A percentile compares a stretch with the other conserved stretches of the same genome.
Evolutionary conservation across 2,888 invertebrate genomes (phyloP).

Genomic region (Tetragonula carbonaria): DNA sequence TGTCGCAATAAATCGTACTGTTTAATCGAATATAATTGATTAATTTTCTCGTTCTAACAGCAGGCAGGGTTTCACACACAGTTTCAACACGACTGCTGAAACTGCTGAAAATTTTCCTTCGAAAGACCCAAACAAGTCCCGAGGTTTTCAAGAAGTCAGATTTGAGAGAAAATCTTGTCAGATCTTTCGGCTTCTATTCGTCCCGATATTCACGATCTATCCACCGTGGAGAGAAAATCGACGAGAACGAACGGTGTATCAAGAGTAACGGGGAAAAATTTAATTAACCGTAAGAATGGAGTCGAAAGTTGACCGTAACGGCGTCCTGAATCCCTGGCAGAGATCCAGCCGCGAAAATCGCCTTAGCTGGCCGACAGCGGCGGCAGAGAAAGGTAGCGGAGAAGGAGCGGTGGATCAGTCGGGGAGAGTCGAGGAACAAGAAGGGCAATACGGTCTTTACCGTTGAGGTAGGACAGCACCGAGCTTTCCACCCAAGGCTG

Average conservation of each 20-base stretch:
- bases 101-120: no score
- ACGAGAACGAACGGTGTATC: conserved; percentile 9
- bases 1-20: no score
- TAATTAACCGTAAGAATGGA: conserved; percentile 59
- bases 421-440: not conserved
- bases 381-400: conserved; percentile 35
- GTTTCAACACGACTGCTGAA: no score
- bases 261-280: conserved; percentile 39
- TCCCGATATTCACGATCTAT: not conserved
- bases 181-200: not conserved
- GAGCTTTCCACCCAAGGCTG: conserved; percentile 53
- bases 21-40: no score
- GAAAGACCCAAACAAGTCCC: no score
- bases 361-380: conserved; percentile 44
- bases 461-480: conserved; percentile 71
- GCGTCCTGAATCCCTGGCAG: conserved; percentile 59
- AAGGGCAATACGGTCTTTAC: conserved; percentile 64
- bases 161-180: no score
- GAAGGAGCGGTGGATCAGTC: not conserved
- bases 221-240: not conserved
- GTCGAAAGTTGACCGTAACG: conserved; percentile 59
- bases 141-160: no score
- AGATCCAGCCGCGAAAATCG: conserved; percentile 65
- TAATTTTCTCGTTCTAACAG: no score
- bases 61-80: no score